Evolutionary conservation across 2,797 vertebrate genomes (phyloP), one percentile per base, ranked within the genome.

Genomic region (Orientallactaga sibirica): DNA sequence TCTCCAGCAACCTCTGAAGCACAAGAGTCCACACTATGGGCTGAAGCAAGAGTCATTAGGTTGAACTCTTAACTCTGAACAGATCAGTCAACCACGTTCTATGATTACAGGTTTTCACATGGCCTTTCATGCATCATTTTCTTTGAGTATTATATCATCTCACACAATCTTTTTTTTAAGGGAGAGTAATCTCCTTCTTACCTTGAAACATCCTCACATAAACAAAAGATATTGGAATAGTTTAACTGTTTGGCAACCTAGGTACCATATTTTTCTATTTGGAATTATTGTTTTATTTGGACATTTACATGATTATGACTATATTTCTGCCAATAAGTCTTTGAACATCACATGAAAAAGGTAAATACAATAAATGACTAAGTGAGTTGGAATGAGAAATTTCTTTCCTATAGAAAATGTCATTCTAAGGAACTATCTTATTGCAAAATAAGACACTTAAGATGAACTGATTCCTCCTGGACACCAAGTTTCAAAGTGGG

Each of bases 301-400:
- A 61, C 52, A 68, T 5, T 61, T 68, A 75, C 16, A 20, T 85
- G 24, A 87, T 41, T 86, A 10, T 37, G 27, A 27, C 25, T 79
- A 82, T 68, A 4, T 82, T 66, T 94, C 16, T 70, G 29, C 27
- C 22, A 27, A 43, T 61, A 80, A 61, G 24, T 76, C n/a, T 88
- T 79, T 84, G 52, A 78, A 75, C n/a, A 75, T 67, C 20, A 87
- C 70, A 76, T 92, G 74, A 27, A 3, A 80, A 74, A 52, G 68
- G 24, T 9, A 92, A 68, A 62, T 55, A 90, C 75, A 52, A 62
- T 52, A 86, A 80, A 62, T 74, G 25, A 73, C 48, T 84, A 76
- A 80, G 93, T 88, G 10, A 86, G 25, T 86, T 87, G 18, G 62
- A 86, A 52, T 77, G 1, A 89, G 19, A 94, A 29, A 61, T 22